Conservation (phyloP, 1,140 invertebrate genomes). For the Pantala flavescens region DNA sequence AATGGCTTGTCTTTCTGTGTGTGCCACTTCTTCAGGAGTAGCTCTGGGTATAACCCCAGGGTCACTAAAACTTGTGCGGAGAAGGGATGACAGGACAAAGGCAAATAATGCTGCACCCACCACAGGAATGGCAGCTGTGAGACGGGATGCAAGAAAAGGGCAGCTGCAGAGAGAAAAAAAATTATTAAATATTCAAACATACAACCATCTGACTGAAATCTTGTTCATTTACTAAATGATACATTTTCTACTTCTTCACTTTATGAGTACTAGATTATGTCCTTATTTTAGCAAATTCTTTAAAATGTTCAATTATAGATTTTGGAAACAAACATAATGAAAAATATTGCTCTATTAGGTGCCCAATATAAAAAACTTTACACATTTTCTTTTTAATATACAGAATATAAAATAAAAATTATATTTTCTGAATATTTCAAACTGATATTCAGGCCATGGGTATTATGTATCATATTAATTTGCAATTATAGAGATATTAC, state of each 20-base stretch:
- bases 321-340: too few species aligned
- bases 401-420: too few species aligned
- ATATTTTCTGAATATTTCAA: too few species aligned
- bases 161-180: constrained; percentile 54
- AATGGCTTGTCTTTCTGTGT: constrained; percentile 64
- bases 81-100: constrained; percentile 80
- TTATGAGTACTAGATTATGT: constrained; percentile 11
- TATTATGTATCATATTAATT: too few species aligned
- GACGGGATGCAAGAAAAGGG: constrained; percentile 65
- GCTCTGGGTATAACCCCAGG: constrained; percentile 89
- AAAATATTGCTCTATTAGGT: too few species aligned
- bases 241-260: neutral
- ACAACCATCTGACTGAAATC: neutral
- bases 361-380: too few species aligned
- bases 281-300: too few species aligned
- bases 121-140: constrained; percentile 78
- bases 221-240: neutral
- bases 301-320: too few species aligned
- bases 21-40: constrained; percentile 80
- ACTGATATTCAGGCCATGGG: too few species aligned
- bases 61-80: constrained; percentile 87
- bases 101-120: constrained; percentile 76
- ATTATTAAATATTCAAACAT: neutral
- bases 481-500: too few species aligned
- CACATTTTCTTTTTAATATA: too few species aligned